A percentile compares a stretch with the other conserved stretches of the same genome.
Evolutionary conservation across 1,140 invertebrate genomes (phyloP).

Genomic region (Anastrepha obliqua): DNA sequence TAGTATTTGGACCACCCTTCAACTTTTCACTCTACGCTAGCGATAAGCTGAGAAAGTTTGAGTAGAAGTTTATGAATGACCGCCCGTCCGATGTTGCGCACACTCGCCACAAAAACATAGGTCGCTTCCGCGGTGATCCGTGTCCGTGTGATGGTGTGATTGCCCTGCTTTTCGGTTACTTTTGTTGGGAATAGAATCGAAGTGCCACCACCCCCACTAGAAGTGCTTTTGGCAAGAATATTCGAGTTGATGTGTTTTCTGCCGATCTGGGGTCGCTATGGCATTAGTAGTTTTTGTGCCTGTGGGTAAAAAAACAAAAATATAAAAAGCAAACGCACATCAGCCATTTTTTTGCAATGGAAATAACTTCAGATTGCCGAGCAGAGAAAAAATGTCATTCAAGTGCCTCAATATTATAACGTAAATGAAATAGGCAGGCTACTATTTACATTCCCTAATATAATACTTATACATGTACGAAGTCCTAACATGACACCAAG

Average conservation of each 20-base stretch:
- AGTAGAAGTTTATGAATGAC: too few relatives aligned
- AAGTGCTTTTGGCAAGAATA: neutral
- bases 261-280: neutral
- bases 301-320: neutral
- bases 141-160: neutral
- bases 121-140: neutral
- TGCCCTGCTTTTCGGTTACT: neutral
- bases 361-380: neutral
- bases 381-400: neutral
- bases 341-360: neutral
- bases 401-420: neutral
- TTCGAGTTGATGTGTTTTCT: neutral
- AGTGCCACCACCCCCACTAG: neutral
- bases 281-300: neutral
- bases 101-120: neutral
- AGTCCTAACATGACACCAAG: neutral
- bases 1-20: too few relatives aligned
- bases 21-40: too few relatives aligned
- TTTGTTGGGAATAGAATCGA: neutral
- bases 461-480: neutral
- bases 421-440: neutral
- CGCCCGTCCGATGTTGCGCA: neutral
- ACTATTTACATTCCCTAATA: neutral
- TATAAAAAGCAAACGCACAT: neutral
- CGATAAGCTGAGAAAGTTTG: neutral